Base-by-base conservation (phyloP, 2,888 invertebrate species). In the Tethea ocularis region DNA sequence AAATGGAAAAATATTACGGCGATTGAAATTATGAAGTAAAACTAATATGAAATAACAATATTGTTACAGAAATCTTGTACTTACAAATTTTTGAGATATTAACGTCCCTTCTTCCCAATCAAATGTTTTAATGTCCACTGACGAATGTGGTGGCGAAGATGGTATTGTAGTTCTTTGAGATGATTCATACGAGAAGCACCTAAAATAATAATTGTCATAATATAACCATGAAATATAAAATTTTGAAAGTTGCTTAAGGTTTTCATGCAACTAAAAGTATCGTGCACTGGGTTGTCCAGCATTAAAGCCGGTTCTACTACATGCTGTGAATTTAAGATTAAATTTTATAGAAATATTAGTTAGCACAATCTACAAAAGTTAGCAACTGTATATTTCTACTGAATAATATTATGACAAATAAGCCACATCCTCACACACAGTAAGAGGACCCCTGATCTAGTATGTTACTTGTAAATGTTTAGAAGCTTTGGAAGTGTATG, bases 171-270 rank as follows among this genome's bases (percentile, higher is more conserved):
- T 86, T 65, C 95, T 92, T 79, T 95, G 95, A 17, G 94, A 91
- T 52, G 95, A 95, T 77, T 96, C 96, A 73, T 96, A 96, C 1
- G 96, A 96, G 73, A 96, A 95, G 80, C 96, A 96, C 95, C 96
- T 96, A 81, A 58, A 87, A 76, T 56, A 62, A 51, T 20, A 8
- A 29, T 51, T 29, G 5, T 13, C 20, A 29, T 24, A 29, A 54
- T 54, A 29, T 4, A 24, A n/a, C n/a, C 15, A 22, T n/a, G 24
- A 7, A 52, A 52, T 56, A 38, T 41, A 15, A 15, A 36, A 15
- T 13, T 15, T 2, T 17, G 1, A 29, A 53, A 17, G 29, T 29
- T 53, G 17, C 7, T 29, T 52, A 26, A 23, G 29, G 17, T 29
- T 17, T 24, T 53, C 52, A 53, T 53, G 52, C 52, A 53, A 17